Evolutionary conservation across 2,113 vertebrate species (phyloP).

Genomic region (Casuarius casuarius): DNA sequence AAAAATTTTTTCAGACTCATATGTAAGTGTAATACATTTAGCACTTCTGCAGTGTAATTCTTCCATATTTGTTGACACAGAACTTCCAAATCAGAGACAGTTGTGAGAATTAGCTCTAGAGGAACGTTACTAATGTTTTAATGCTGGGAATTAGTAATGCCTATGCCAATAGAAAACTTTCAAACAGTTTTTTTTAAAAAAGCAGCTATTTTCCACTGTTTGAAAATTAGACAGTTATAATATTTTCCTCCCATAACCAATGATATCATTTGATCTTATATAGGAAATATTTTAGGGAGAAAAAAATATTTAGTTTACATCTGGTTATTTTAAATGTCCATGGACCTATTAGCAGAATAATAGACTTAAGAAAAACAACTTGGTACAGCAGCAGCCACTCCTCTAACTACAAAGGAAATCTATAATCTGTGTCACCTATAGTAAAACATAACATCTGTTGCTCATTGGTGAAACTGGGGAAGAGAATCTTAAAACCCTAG

Average conservation of each 20-base stretch:
- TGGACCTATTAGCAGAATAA: neutral
- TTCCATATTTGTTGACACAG: neutral
- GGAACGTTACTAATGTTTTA: neutral
- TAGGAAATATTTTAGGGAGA: conserved; percentile 2
- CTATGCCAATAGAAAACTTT: conserved; percentile 5
- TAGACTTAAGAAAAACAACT: conserved; percentile 41
- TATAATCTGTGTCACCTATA: conserved; percentile 54
- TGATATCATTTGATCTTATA: conserved; percentile 7
- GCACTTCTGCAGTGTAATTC: neutral
- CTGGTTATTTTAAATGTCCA: neutral
- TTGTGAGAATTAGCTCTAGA: neutral
- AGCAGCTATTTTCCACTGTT: neutral
- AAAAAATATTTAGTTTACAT: conserved; percentile 12
- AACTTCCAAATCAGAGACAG: neutral
- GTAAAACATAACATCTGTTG: conserved; percentile 75
- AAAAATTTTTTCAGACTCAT: neutral
- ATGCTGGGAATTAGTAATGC: neutral
- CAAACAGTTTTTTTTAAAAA: conserved; percentile 20
- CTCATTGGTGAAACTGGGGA: conserved; percentile 23
- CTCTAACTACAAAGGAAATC: conserved; percentile 71
- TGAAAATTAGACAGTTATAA: conserved; percentile 30
- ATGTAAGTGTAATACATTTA: neutral
- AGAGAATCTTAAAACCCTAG: conserved; percentile 5
- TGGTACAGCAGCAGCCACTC: conserved; percentile 61
- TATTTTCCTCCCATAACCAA: neutral